phyloP scores from a whole-genome alignment of 2,888 invertebrate species.

The Agrypnus murinus region DNA sequence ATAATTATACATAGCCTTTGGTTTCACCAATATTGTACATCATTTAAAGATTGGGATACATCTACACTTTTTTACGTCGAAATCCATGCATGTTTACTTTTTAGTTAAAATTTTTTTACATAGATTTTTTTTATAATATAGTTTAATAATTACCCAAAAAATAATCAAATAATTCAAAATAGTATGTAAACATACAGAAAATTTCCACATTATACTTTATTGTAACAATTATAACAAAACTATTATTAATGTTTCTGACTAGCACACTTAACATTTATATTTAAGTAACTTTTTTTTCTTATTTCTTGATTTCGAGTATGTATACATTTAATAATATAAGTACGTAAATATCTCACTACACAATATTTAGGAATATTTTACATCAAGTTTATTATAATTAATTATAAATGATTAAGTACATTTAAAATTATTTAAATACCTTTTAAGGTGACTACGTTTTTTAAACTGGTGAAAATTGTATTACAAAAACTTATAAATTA shows the following conservation, averaged over 20 bases:
- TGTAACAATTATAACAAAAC: conserved; percentile 35
- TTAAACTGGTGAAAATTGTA: not conserved
- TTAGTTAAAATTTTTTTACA: no score
- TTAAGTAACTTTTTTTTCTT: conserved; percentile 38
- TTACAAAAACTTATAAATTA: not conserved
- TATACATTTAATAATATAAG: conserved; percentile 18
- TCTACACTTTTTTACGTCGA: not conserved
- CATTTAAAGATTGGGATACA: conserved; percentile 8
- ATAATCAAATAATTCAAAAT: conserved; percentile 13
- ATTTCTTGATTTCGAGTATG: conserved; percentile 24
- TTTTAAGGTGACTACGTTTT: not conserved
- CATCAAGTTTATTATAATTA: conserved; percentile 27
- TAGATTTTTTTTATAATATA: not conserved
- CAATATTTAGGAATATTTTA: conserved; percentile 27
- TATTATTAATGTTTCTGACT: conserved; percentile 40
- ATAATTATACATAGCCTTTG: conserved; percentile 20
- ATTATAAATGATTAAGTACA: conserved; percentile 1
- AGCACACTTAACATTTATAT: conserved; percentile 47
- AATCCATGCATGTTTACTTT: not conserved
- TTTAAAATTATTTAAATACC: conserved; percentile 27
- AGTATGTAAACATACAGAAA: conserved; percentile 11
- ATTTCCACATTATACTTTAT: conserved; percentile 24
- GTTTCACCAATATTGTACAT: conserved; percentile 16
- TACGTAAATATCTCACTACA: conserved; percentile 28
- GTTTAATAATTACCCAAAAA: conserved; percentile 20